phyloP scores from a whole-genome alignment of 2,113 vertebrate species.

The Grantiella picta region DNA sequence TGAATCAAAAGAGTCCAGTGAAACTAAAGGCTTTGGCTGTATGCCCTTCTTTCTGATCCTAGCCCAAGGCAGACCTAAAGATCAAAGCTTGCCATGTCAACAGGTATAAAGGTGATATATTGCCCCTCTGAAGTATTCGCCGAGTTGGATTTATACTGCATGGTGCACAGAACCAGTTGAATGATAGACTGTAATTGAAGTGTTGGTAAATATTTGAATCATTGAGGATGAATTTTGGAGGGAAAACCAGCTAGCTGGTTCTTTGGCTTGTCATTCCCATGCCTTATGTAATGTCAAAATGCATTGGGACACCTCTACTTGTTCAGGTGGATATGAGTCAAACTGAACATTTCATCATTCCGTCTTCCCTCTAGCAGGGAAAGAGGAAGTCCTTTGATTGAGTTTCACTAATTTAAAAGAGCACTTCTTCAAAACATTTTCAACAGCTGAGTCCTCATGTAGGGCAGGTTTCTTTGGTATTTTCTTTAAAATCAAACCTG shows the following conservation, averaged over 20 bases:
- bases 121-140: neutral
- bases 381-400: neutral
- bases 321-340: neutral
- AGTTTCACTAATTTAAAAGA: neutral
- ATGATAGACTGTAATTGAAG: neutral
- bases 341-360: neutral
- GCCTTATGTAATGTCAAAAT: neutral
- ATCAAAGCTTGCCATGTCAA: slow-evolving; percentile 6
- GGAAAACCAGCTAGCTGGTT: neutral
- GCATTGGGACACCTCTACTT: neutral
- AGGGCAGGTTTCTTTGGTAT: neutral
- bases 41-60: neutral
- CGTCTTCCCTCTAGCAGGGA: neutral
- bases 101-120: neutral
- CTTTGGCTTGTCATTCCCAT: neutral
- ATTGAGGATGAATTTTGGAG: neutral
- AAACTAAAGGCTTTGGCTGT: neutral
- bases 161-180: neutral
- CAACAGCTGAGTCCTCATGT: neutral
- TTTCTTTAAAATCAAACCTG: neutral
- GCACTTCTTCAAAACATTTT: neutral
- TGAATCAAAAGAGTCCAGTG: neutral
- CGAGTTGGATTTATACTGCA: neutral
- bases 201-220: neutral
- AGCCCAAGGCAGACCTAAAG: neutral